phyloP scores from a whole-genome alignment of 1,140 invertebrate genomes.

The Aphelenchoides fujianensis region DNA sequence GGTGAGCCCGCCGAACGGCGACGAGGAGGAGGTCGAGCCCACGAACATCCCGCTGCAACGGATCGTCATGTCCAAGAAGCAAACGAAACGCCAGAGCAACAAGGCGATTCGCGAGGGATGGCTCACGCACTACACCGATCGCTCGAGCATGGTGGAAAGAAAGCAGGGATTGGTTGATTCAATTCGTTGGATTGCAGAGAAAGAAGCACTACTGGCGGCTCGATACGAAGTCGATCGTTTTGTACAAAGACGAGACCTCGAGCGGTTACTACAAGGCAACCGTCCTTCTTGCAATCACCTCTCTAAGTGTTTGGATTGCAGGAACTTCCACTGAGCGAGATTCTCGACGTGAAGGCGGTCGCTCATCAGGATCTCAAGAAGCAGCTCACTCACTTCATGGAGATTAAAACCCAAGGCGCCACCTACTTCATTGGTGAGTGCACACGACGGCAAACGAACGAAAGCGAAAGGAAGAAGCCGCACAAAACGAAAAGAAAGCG shows the following conservation, averaged over 20 bases:
- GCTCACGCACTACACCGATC: slow-evolving; percentile 71
- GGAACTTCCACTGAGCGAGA: slow-evolving; percentile 57
- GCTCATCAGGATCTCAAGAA: slow-evolving; percentile 40
- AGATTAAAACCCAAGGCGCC: slow-evolving; percentile 51
- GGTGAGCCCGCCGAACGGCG: slow-evolving; percentile 21
- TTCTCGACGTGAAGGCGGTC: slow-evolving; percentile 52
- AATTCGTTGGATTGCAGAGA: slow-evolving; percentile 66
- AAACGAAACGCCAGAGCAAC: slow-evolving; percentile 82
- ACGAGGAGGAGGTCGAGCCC: slow-evolving; percentile 29
- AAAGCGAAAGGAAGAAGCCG: no score
- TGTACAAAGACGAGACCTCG: slow-evolving; percentile 72
- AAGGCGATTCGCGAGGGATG: slow-evolving; percentile 90
- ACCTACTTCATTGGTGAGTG: slow-evolving; percentile 56
- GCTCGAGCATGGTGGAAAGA: slow-evolving; percentile 63
- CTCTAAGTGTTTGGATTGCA: slow-evolving; percentile 27
- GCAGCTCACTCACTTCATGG: slow-evolving; percentile 52
- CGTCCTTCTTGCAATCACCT: slow-evolving; percentile 21
- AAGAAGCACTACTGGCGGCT: slow-evolving; percentile 92
- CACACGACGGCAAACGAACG: background rate
- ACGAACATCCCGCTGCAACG: slow-evolving; percentile 95
- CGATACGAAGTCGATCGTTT: slow-evolving; percentile 87
- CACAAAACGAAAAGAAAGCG: no score
- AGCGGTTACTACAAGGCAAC: slow-evolving; percentile 83
- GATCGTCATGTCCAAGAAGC: slow-evolving; percentile 93
- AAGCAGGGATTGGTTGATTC: background rate